Base-by-base conservation (phyloP, 2,888 invertebrate genomes). In the Spodoptera littoralis region DNA sequence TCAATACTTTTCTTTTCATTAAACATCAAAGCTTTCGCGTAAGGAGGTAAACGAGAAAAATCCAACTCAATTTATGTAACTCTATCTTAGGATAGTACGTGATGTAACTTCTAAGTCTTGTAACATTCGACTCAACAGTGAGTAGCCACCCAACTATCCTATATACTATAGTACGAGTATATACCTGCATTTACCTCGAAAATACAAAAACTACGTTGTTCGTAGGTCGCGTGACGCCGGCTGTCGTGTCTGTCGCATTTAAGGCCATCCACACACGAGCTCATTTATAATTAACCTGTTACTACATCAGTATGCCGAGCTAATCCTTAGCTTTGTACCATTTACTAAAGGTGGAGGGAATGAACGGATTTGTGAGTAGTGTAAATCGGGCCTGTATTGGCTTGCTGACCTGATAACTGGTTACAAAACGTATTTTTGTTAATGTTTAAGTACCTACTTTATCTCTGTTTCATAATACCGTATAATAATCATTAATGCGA, bases 211-310 rank as follows among this genome's bases (percentile, higher is more conserved):
- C 57, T 60, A 75, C 60, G 60, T 46, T 65, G n/a, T 42, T 18
- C 48, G 27, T 11, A 30, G 55, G 54, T 76, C 52, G 76, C 80
- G 79, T 79, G 78, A 49, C 58, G 63, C 18, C 36, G 9, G 48
- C 13, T 65, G 48, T 53, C 77, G 75, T 78, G 77, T 65, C 63
- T 69, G 69, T 65, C 68, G 47, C 64, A 59, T 68, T 68, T 74
- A 63, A 75, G 72, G 74, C 68, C 76, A 68, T 52, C 59, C 68
- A 70, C 73, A 75, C 79, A 77, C 70, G 70, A 60, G 45, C 75
- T 72, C 60, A 76, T 83, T 81, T 80, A 83, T 71, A 84, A 81
- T 83, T 84, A 61, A 84, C 73, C 50, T 67, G 67, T 66, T 69
- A 67, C 67, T 66, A 79, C 65, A 78, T 67, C 68, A 61, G 67